phyloP scores from a whole-genome alignment of 2,797 vertebrate genomes.

The Anomalospiza imberbis region DNA sequence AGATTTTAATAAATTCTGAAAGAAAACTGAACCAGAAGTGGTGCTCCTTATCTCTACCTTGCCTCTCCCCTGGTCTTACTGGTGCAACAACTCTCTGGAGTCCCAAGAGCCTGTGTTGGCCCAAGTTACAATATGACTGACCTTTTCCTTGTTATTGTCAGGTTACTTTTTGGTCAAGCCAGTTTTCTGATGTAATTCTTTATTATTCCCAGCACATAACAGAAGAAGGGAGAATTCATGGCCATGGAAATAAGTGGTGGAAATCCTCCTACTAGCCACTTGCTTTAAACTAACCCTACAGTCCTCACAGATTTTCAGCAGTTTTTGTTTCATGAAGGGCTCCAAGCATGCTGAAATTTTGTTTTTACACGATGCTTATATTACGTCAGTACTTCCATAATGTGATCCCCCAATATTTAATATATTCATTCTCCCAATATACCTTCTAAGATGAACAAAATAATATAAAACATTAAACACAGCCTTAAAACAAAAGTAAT shows the following conservation, averaged over 20 bases:
- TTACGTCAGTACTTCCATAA: neutral
- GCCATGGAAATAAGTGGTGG: neutral
- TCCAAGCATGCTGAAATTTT: neutral
- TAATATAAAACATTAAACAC: neutral
- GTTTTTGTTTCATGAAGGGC: neutral
- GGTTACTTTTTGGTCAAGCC: neutral
- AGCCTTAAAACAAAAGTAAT: neutral
- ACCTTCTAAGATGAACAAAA: neutral
- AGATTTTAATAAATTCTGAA: neutral
- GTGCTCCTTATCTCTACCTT: neutral
- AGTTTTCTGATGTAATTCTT: neutral
- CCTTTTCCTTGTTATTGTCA: neutral
- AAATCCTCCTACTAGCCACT: neutral
- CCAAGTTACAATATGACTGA: neutral
- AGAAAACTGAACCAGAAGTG: neutral
- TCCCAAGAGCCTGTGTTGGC: too few relatives aligned
- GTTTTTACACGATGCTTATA: neutral
- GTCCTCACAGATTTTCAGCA: neutral
- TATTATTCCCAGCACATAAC: neutral
- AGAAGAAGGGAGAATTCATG: neutral
- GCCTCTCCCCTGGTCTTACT: neutral
- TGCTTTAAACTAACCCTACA: neutral
- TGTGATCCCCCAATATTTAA: neutral
- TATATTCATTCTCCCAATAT: neutral
- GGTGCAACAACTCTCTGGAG: fast-evolving